Percentiles rank a stretch among this genome's conserved stretches.
These are phyloP conservation scores for Mixornis gularis DNA, from an alignment of 2,113 vertebrate species.

Conservation along the genomic window DNA sequence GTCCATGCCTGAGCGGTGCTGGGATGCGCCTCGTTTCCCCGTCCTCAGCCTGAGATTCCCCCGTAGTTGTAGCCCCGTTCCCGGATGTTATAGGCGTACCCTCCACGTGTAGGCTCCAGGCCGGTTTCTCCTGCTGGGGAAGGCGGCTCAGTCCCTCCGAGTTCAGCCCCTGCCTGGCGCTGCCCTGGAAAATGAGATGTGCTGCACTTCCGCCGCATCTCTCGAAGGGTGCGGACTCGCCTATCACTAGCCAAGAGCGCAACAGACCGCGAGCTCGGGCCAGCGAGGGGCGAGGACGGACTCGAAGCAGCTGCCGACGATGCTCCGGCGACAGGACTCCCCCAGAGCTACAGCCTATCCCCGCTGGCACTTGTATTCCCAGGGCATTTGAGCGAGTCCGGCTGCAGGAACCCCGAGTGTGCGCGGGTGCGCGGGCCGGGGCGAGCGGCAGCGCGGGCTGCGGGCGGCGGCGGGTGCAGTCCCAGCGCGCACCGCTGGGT, in stretches of 20 bases:
- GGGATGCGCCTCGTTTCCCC: neutral
- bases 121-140: rapidly evolving
- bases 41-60: too few species aligned
- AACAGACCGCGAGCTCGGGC: rapidly evolving
- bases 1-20: neutral
- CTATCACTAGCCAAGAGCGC: rapidly evolving
- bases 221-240: rapidly evolving
- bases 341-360: rapidly evolving
- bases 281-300: rapidly evolving
- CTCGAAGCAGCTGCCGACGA: rapidly evolving
- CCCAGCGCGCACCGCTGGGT: neutral
- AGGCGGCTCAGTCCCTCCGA: rapidly evolving
- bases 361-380: rapidly evolving
- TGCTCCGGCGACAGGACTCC: rapidly evolving
- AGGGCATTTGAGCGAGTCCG: rapidly evolving
- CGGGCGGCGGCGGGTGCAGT: neutral
- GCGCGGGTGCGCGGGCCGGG: neutral
- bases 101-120: rapidly evolving
- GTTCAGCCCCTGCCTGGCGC: rapidly evolving
- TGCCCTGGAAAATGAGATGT: rapidly evolving
- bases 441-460: neutral
- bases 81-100: rapidly evolving
- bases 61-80: rapidly evolving
- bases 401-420: rapidly evolving
- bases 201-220: rapidly evolving